Conservation (phyloP, 2,113 vertebrate genomes). For the Microcebus griseorufus region DNA sequence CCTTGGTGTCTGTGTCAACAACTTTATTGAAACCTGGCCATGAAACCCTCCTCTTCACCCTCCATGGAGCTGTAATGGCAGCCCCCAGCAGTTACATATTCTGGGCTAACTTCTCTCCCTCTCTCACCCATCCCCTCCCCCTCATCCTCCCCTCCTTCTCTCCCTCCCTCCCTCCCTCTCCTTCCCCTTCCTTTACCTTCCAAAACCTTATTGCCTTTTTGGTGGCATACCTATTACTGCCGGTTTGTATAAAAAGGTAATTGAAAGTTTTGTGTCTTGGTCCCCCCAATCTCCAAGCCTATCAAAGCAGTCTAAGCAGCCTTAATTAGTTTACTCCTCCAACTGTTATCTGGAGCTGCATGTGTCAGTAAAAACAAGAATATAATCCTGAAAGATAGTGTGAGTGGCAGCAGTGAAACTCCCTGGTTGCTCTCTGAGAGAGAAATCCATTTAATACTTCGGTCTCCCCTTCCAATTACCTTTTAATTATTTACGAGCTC, state of each 20-base stretch:
- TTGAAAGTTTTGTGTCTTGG: background rate
- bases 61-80: background rate
- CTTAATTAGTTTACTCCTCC: slow-evolving; percentile 55
- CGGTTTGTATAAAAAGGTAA: background rate
- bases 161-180: background rate
- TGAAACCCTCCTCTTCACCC: background rate
- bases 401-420: slow-evolving; percentile 75
- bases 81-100: background rate
- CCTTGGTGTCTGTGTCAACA: background rate
- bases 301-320: background rate
- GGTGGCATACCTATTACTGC: background rate
- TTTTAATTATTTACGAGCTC: slow-evolving; percentile 84
- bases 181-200: background rate
- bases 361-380: background rate
- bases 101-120: background rate
- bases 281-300: slow-evolving; percentile 16
- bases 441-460: slow-evolving; percentile 80
- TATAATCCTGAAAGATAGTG: slow-evolving; percentile 55
- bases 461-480: slow-evolving; percentile 76
- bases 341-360: slow-evolving; percentile 46
- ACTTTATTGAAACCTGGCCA: background rate
- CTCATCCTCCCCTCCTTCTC: no score
- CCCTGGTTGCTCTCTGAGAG: slow-evolving; percentile 64
- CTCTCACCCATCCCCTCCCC: no score
- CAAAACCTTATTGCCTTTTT: background rate